Base-by-base conservation (phyloP, 1,140 invertebrate species). In the Heliconius hermathena region DNA sequence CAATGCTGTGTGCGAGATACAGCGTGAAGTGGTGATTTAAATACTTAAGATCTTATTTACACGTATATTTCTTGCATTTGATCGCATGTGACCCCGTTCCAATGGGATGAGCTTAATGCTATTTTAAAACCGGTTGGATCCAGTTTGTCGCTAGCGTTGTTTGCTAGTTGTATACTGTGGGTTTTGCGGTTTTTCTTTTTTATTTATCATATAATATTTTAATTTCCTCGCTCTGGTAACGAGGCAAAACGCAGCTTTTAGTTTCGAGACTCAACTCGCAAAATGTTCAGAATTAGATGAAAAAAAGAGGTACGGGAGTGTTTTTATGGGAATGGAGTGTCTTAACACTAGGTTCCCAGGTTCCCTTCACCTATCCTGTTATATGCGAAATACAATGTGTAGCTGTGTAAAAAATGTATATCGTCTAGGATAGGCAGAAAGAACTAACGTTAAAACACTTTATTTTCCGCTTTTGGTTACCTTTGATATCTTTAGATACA, bases 1-100 rank as follows among this genome's bases (percentile, higher is more conserved):
- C 6, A 36, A 8, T 36, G 6, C 33, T 36, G 33, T 8, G 33
- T 6, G 33, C 33, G 6, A 36, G 6, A 36, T 36, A 36, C 33
- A 36, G 33, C 33, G 33, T 36, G 5, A 36, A 6, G 33, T 36
- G 33, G 0, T 36, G 33, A 36, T 36, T 36, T 36, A 36, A 36
- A 46, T 80, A 81, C 73, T 8, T 54, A 54, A 54, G 20, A 54
- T 54, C 41, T 46, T 46, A 54, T 54, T 54, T n/a, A n/a, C 20
- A n/a, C 0, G 20, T n/a, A 54, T 54, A 2, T 54, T n/a, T 54
- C 52, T 54, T 54, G 18, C 52, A 54, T n/a, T 20, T 20, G 52
- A 8, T 54, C 52, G 52, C 52, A 54, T n/a, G 20, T 54, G 52
- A 54, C 52, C 52, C 52, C 52, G 52, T n/a, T 54, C 52, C 20